Evolutionary conservation across 2,888 invertebrate genomes (phyloP).

Genomic region (Nysson spinosus): DNA sequence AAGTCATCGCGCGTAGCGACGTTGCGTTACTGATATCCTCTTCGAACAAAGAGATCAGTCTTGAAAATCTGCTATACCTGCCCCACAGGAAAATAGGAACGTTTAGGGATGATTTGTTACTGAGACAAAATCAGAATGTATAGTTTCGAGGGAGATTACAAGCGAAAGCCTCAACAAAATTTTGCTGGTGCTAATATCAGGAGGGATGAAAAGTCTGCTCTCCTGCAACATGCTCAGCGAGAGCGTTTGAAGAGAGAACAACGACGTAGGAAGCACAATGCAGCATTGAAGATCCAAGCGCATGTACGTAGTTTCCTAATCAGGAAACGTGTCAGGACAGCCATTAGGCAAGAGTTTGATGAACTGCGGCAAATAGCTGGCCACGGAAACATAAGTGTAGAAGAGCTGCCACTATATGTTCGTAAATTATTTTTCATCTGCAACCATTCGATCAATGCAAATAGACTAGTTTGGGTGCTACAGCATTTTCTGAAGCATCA

Average conservation of each 20-base stretch:
- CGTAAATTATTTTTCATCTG: conserved; percentile 89
- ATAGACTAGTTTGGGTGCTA: conserved; percentile 80
- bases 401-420: conserved; percentile 80
- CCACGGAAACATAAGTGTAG: conserved; percentile 74
- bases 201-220: conserved; percentile 83
- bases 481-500: conserved; percentile 76
- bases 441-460: conserved; percentile 82
- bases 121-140: conserved; percentile 73
- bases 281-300: conserved; percentile 90
- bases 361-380: conserved; percentile 78
- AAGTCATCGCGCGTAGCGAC: conserved; percentile 3
- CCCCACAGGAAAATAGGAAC: too few species aligned
- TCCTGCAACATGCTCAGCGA: conserved; percentile 89
- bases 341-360: conserved; percentile 86
- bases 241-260: conserved; percentile 93
- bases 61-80: too few species aligned
- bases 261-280: conserved; percentile 84
- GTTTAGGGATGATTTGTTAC: conserved; percentile 21
- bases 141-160: conserved; percentile 94
- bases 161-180: conserved; percentile 92
- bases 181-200: conserved; percentile 92
- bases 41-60: too few species aligned
- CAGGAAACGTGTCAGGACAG: conserved; percentile 83
- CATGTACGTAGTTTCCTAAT: conserved; percentile 86
- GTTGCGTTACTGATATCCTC: too few species aligned